Conservation (phyloP, 2,113 vertebrate species). For the Oncorhynchus kisutch region DNA sequence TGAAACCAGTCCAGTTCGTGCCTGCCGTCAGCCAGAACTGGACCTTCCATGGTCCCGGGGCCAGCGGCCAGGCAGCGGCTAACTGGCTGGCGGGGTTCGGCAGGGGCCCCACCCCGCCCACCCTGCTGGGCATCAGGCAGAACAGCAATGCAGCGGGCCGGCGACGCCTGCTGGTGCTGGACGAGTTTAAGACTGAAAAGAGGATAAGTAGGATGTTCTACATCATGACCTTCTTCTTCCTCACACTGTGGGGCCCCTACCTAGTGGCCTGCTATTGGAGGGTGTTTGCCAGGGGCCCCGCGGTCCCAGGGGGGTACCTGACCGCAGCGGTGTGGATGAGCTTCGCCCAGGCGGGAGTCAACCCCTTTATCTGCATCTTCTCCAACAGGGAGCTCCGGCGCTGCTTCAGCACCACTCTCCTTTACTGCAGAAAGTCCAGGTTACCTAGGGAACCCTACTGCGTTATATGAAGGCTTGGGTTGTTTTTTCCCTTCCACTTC, state of each 20-base stretch:
- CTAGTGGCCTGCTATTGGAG: slow-evolving; percentile 99
- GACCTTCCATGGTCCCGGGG: slow-evolving; percentile 98
- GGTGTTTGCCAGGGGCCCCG: slow-evolving; percentile 95
- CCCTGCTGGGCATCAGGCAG: slow-evolving; percentile 96
- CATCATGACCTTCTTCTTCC: slow-evolving; percentile 99
- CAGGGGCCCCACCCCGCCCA: slow-evolving; percentile 96
- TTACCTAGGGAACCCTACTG: slow-evolving; percentile 99
- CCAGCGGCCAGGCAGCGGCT: slow-evolving; percentile 96
- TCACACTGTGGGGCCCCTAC: slow-evolving; percentile 97
- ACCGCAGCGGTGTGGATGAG: slow-evolving; percentile 99
- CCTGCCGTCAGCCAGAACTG: slow-evolving; percentile 99
- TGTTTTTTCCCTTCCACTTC: slow-evolving; percentile 46
- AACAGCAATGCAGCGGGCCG: slow-evolving; percentile 94
- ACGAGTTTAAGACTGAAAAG: slow-evolving; percentile 99
- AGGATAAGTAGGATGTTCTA: slow-evolving; percentile 99
- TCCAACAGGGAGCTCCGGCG: slow-evolving; percentile 99
- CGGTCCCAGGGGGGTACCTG: slow-evolving; percentile 96
- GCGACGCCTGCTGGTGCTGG: slow-evolving; percentile 94
- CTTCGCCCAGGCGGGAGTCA: slow-evolving; percentile 99
- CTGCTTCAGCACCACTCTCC: slow-evolving; percentile 99
- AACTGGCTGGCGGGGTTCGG: slow-evolving; percentile 99
- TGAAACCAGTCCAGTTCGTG: slow-evolving; percentile 99
- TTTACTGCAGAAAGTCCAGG: slow-evolving; percentile 99
- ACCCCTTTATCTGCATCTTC: slow-evolving; percentile 99
- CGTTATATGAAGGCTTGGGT: slow-evolving; percentile 95